Evolutionary conservation across 2,113 vertebrate genomes (phyloP).

Genomic region (Salvator merianae): DNA sequence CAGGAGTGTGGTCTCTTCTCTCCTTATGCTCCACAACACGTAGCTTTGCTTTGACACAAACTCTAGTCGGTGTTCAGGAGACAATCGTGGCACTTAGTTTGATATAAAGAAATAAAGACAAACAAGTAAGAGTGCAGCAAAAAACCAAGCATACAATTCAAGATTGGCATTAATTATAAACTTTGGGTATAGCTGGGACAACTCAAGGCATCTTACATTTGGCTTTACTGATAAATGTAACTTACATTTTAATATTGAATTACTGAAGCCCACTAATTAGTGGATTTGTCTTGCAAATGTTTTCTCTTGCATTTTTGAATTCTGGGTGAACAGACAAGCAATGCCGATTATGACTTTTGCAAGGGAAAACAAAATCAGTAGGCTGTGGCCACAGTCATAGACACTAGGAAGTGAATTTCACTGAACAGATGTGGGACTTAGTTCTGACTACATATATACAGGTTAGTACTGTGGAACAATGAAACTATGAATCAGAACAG

Average conservation of each 20-base stretch:
- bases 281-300: not conserved
- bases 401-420: not conserved
- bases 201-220: not conserved
- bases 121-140: not conserved
- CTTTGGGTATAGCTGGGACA: not conserved
- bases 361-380: not conserved
- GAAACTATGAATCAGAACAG: not conserved
- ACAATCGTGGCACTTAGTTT: not conserved
- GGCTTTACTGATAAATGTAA: not conserved
- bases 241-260: not conserved
- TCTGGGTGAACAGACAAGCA: not conserved
- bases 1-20: not conserved
- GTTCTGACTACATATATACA: not conserved
- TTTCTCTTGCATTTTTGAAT: not conserved
- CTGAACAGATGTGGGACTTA: not conserved
- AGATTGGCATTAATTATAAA: not conserved
- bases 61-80: not conserved
- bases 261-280: not conserved
- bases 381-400: not conserved
- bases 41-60: not conserved
- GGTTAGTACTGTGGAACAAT: not conserved
- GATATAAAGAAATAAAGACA: not conserved
- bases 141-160: not conserved
- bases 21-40: not conserved
- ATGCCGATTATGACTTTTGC: not conserved